These are phyloP conservation scores for Pituophis catenifer DNA, from an alignment of 2,113 vertebrate species.

Conservation along the genomic window DNA sequence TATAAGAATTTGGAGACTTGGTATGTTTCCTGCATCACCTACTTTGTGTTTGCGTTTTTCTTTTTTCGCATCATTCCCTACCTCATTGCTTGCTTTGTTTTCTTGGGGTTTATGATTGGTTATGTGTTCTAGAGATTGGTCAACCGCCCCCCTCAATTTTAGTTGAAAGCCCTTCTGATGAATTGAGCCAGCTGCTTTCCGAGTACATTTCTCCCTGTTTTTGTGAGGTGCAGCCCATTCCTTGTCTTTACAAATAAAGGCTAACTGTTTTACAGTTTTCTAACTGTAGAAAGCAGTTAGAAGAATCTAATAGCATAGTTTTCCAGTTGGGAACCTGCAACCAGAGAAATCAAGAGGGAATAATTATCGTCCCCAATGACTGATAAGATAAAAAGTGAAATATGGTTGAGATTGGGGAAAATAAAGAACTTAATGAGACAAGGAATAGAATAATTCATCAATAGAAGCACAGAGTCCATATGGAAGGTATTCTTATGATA, in stretches of 20 bases:
- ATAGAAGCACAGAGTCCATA: not conserved
- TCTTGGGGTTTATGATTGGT: not conserved
- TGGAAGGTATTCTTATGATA: not conserved
- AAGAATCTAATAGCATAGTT: not conserved
- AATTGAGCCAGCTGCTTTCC: not conserved
- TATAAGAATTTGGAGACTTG: not conserved
- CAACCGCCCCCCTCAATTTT: not conserved
- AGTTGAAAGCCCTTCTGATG: not conserved
- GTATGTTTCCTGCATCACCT: not conserved
- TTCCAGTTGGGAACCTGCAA: not conserved
- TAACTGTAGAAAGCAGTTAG: not conserved
- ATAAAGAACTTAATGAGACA: conserved; percentile 12
- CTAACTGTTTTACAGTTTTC: not conserved
- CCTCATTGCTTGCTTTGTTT: not conserved
- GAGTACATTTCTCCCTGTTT: not conserved
- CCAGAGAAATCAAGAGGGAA: not conserved
- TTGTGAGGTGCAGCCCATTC: too few relatives aligned
- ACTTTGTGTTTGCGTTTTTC: not conserved
- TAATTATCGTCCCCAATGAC: not conserved
- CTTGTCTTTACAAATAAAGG: not conserved
- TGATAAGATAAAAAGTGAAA: not conserved
- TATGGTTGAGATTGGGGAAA: not conserved
- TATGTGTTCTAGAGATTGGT: not conserved
- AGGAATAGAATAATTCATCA: not conserved
- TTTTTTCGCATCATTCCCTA: not conserved